Evolutionary conservation across 2,113 vertebrate genomes (phyloP).

Genomic region (Rousettus leschenaultii): DNA sequence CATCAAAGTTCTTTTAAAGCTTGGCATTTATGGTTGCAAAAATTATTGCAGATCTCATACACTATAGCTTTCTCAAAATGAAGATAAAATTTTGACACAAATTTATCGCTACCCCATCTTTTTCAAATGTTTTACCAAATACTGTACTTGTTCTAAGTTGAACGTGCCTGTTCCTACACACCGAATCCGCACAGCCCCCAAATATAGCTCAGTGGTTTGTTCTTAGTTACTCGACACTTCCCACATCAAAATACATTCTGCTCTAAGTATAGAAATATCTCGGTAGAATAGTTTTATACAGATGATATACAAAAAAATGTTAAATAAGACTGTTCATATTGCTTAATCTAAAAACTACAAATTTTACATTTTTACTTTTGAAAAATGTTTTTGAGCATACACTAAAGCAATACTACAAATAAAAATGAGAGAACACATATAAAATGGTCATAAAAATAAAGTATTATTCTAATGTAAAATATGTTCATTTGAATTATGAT

Average conservation of each 20-base stretch:
- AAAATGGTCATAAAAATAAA: not conserved
- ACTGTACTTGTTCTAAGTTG: not conserved
- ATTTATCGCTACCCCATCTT: not conserved
- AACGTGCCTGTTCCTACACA: not conserved
- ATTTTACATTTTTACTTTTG: not conserved
- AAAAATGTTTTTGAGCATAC: not conserved
- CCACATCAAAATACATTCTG: not conserved
- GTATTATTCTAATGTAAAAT: not conserved
- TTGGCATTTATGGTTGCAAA: not conserved
- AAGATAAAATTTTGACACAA: not conserved
- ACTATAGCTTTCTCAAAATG: not conserved
- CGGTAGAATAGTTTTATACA: not conserved
- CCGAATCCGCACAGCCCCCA: not conserved
- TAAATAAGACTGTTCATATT: not conserved
- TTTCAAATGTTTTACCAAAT: conserved; percentile 14
- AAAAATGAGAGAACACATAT: not conserved
- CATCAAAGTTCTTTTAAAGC: not conserved
- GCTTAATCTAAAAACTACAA: not conserved
- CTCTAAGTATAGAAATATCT: not conserved
- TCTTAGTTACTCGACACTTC: not conserved
- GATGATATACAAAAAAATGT: not conserved
- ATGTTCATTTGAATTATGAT: not conserved
- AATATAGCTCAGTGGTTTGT: not conserved
- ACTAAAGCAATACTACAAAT: not conserved
- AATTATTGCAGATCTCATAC: not conserved